Evolutionary conservation across 1,140 invertebrate genomes (phyloP).

Genomic region (Zaprionus taronus): DNA sequence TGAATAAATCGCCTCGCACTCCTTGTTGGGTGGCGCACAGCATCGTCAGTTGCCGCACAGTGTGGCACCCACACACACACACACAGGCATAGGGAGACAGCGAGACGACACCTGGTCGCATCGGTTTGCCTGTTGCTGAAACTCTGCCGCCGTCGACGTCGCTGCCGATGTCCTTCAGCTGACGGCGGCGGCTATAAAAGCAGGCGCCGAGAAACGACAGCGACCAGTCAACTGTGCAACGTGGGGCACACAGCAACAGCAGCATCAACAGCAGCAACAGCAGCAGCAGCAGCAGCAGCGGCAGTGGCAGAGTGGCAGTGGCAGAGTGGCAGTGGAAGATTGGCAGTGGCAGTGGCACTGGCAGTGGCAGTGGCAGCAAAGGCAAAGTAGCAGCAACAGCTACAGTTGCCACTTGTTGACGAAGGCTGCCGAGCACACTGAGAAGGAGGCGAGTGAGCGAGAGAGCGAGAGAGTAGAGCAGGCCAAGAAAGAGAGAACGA

Average conservation of each 20-base stretch:
- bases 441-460: background rate
- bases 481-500: background rate
- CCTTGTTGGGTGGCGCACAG: constrained; percentile 9
- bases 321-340: constrained; percentile 8
- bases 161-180: constrained; percentile 31
- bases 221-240: constrained; percentile 57
- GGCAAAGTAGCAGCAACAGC: background rate
- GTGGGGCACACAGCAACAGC: constrained; percentile 25
- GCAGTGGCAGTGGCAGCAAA: background rate
- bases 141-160: constrained; percentile 13
- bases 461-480: constrained; percentile 3
- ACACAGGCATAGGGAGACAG: background rate
- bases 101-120: constrained; percentile 21
- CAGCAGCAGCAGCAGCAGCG: constrained; percentile 8
- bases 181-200: constrained; percentile 48
- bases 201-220: constrained; percentile 30
- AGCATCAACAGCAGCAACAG: constrained; percentile 9
- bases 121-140: constrained; percentile 41
- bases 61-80: constrained; percentile 21
- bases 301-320: background rate
- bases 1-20: background rate
- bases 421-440: constrained; percentile 19
- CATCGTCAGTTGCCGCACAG: constrained; percentile 9
- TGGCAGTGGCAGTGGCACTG: background rate
- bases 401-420: constrained; percentile 76